Conservation (phyloP, 2,888 invertebrate genomes). For the Tuta absoluta region DNA sequence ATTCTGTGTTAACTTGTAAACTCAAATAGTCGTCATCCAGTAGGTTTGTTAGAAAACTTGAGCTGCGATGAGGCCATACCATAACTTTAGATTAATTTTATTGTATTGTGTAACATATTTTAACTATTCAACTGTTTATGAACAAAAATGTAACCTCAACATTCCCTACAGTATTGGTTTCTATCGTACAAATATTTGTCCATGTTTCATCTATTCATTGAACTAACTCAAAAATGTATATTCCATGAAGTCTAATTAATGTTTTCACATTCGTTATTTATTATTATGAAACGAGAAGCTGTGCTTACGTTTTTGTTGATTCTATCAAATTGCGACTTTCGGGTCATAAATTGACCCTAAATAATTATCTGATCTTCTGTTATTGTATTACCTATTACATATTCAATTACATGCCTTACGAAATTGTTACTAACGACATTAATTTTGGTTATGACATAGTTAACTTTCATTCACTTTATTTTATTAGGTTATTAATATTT, state of each 20-base stretch:
- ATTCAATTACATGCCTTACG: neutral
- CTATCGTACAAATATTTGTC: neutral
- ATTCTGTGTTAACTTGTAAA: constrained; percentile 25
- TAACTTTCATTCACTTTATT: constrained; percentile 29
- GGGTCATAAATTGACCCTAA: too few relatives aligned
- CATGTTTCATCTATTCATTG: neutral
- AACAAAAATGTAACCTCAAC: constrained; percentile 13
- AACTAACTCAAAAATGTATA: neutral
- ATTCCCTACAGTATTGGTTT: constrained; percentile 21
- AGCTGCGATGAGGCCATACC: constrained; percentile 73
- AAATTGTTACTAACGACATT: constrained; percentile 13
- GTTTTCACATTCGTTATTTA: neutral
- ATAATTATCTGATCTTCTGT: too few relatives aligned
- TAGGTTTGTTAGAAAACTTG: constrained; percentile 74
- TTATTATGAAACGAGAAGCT: neutral
- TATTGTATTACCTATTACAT: too few relatives aligned
- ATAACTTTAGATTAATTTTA: constrained; percentile 36
- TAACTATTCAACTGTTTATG: neutral
- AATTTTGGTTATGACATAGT: constrained; percentile 12
- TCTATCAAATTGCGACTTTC: too few relatives aligned
- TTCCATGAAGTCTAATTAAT: neutral
- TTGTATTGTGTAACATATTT: constrained; percentile 13
- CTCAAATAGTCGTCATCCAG: constrained; percentile 54
- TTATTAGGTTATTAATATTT: constrained; percentile 45
- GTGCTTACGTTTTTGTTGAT: constrained; percentile 6